Evolutionary conservation across 1,140 invertebrate genomes (phyloP).

Genomic region (Pogonus chalceus): DNA sequence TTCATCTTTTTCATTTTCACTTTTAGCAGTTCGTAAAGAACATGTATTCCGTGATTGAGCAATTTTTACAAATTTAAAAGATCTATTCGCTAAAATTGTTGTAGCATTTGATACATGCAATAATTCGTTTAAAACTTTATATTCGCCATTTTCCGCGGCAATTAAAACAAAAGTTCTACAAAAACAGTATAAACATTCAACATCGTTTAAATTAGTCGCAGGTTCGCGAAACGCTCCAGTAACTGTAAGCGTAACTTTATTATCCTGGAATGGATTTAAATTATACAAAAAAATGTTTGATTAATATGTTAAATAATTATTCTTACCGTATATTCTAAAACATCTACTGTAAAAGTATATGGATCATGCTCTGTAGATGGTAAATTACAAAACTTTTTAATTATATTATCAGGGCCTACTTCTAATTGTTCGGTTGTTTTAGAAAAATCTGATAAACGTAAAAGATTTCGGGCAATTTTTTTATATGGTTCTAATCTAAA

Average conservation of each 20-base stretch:
- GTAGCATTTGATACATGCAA: constrained; percentile 65
- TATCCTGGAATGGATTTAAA: constrained; percentile 39
- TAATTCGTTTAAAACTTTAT: constrained; percentile 77
- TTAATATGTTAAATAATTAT: not conserved
- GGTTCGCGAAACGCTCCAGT: constrained; percentile 68
- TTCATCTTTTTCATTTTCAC: constrained; percentile 27
- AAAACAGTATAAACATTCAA: constrained; percentile 43
- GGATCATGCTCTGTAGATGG: constrained; percentile 73
- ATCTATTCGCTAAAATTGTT: constrained; percentile 44
- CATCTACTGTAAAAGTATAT: constrained; percentile 71
- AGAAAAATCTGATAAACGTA: constrained; percentile 26
- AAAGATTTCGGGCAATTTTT: constrained; percentile 24
- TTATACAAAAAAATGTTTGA: constrained; percentile 1
- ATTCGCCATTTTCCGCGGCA: constrained; percentile 49
- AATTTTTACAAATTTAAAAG: constrained; percentile 20
- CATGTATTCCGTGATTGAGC: not conserved
- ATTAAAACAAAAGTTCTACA: constrained; percentile 65
- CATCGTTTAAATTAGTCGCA: constrained; percentile 19
- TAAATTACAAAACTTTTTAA: constrained; percentile 61
- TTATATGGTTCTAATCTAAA: constrained; percentile 25
- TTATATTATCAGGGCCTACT: constrained; percentile 55
- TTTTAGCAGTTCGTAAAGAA: constrained; percentile 15
- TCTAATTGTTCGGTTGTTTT: constrained; percentile 21
- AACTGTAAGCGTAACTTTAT: constrained; percentile 56
- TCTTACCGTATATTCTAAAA: constrained; percentile 60